Base-by-base conservation (phyloP, 2,797 vertebrate genomes). In the Numenius phaeopus region DNA sequence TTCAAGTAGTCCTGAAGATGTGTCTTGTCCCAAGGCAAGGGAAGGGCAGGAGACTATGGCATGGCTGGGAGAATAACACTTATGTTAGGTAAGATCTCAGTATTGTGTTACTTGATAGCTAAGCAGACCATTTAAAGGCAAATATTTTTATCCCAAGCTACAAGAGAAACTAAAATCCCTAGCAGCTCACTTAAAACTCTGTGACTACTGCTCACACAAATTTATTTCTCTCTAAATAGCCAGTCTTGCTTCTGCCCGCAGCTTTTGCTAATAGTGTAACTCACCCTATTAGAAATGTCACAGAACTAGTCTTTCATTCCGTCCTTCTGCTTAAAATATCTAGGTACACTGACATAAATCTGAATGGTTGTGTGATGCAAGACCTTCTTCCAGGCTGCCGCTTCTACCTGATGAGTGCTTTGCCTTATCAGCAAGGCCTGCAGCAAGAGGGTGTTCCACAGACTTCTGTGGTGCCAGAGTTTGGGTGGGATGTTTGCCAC, bases 261-360 rank as follows among this genome's bases (percentile, higher is more conserved):
- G 40, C 19, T 92, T 92, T 95, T 96, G 94, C 89, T 94, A 94
- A 90, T 89, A 87, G 69, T 95, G 46, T 92, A 92, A 84, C 67
- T 90, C 83, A 89, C 39, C 61, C 64, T 77, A 34, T 89, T 55
- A 90, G 81, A 95, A 92, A 94, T 94, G 84, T 87, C 59, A 77
- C 40, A 47, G 89, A 94, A 79, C 30, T 65, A 70, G 61, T 79
- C 66, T 92, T 90, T n/a, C 19, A 16, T 93, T 89, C 34, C 22
- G 34, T 92, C 47, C 44, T 83, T 87, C 34, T 77, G 3, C 71
- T 95, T 61, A 59, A 94, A 87, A 77, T 70, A 69, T 58, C 64
- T 77, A 50, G 21, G 14, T 83, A 64, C 12, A 14, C 30, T 76
- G 47, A 32, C 71, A 90, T 32, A 55, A 76, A 87, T 72, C n/a